Base-by-base conservation (phyloP, 2,113 vertebrate species). In the Myiopsitta monachus region DNA sequence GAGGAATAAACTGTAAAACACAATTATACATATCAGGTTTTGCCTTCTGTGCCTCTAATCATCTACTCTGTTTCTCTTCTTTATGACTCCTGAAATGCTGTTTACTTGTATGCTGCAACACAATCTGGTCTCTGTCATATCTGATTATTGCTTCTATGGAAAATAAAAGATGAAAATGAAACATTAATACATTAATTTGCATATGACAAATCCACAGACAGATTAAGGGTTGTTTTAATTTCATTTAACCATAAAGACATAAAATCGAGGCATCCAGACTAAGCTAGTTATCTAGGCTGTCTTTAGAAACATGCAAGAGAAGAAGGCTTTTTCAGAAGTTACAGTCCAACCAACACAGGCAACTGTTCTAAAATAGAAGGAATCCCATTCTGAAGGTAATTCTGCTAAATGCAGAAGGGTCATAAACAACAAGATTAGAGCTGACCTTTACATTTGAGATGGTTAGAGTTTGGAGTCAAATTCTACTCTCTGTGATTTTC, bases 271-370 rank as follows among this genome's bases (percentile, higher is more conserved):
- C 23, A 80, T 38, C 7, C 54, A 80, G 36, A 7, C 52, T 31
- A 19, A 63, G 12, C 5, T 39, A 39, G 23, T 44, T 74, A 39
- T 8, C 6, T 51, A 70, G 26, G 47, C 44, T 80, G 26, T 30
- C 33, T 55, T 59, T 27, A 26, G 33, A 82, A 41, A 63, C 18
- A 12, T 1, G 13, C n/a, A 15, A 79, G 36, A 55, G 38, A 44
- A 16, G 23, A 51, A 39, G 28, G 41, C 5, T 78, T 68, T 36
- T 59, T 67, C 24, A 31, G n/a, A 87, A 38, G 41, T 33, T 0
- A 9, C 0, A 39, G 7, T 3, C 14, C 31, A 72, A 4, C 9
- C 26, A 31, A 4, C 10, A 33, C 0, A 1, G 38, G 22, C 4
- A 64, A 14, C 4, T 61, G 8, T 51, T 28, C 26, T 33, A 59